Conservation (phyloP, 2,888 invertebrate species). For the Disparrhopalites patrizii region DNA sequence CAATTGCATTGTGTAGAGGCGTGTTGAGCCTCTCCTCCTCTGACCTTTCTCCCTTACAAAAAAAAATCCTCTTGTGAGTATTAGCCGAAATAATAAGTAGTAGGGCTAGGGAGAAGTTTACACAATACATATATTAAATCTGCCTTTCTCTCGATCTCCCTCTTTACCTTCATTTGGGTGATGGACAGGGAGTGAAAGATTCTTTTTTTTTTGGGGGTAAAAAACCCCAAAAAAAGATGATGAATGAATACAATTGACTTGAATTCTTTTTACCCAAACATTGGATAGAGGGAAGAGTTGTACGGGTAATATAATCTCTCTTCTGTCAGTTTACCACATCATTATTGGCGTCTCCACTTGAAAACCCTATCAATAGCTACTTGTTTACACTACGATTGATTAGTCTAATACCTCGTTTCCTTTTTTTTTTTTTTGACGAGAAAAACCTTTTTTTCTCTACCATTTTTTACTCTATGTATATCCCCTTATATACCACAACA, state of each 20-base stretch:
- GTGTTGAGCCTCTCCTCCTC: conserved; percentile 29
- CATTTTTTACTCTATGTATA: no score
- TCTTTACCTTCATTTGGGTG: no score
- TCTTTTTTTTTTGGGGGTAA: no score
- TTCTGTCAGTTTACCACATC: conserved; percentile 26
- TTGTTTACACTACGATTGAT: conserved; percentile 44
- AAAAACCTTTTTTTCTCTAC: conserved; percentile 15
- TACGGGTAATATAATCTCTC: conserved; percentile 37
- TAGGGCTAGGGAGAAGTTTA: no score
- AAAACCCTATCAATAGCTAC: conserved; percentile 37
- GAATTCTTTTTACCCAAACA: conserved; percentile 17
- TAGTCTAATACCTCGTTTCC: conserved; percentile 36
- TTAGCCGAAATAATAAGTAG: no score
- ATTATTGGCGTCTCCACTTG: conserved; percentile 22
- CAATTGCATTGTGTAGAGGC: conserved; percentile 45
- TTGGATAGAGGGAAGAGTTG: conserved; percentile 1
- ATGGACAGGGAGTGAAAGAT: no score
- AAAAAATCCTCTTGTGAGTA: no score
- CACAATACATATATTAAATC: no score
- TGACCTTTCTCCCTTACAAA: conserved; percentile 30
- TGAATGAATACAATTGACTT: conserved; percentile 27
- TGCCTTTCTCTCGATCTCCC: no score
- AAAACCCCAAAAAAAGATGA: no score
- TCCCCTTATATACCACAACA: no score
- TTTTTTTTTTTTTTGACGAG: conserved; percentile 15